Conservation (phyloP, 2,113 vertebrate species). For the Mesembrinibis cayennensis region DNA sequence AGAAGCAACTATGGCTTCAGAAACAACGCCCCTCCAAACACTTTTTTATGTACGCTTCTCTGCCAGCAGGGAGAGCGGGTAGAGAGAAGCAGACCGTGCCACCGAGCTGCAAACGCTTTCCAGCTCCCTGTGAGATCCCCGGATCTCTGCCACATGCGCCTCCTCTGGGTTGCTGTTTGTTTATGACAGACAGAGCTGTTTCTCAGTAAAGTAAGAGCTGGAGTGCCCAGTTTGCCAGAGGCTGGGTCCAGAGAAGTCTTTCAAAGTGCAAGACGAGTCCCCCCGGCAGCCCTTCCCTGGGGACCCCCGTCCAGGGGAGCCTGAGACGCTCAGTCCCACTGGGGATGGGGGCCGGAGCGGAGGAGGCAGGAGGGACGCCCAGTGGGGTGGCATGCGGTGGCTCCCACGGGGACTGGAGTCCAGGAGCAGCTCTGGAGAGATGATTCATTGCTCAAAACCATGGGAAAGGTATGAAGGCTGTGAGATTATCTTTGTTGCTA, state of each 20-base stretch:
- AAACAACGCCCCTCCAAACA: neutral
- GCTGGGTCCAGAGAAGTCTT: neutral
- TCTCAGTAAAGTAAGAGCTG: neutral
- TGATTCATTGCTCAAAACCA: neutral
- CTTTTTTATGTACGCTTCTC: neutral
- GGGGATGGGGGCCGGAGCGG: neutral
- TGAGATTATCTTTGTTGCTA: neutral
- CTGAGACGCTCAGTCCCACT: neutral
- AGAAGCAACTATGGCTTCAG: neutral
- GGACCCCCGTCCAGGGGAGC: neutral
- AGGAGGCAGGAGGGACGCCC: neutral
- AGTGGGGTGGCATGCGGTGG: accelerated
- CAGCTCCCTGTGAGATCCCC: neutral
- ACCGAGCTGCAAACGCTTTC: neutral
- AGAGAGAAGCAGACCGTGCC: neutral
- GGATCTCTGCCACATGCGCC: neutral
- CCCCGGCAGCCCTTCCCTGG: neutral
- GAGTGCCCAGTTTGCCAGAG: neutral
- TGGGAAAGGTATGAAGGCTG: neutral
- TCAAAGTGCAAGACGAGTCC: neutral
- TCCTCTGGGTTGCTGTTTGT: neutral
- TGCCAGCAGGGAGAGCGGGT: neutral
- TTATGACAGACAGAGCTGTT: neutral
- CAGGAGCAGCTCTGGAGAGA: neutral
- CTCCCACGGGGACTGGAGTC: neutral